Base-by-base conservation (phyloP, 30 jellyfish, hydroid and myxozoan genomes). In the Aurelia sp. region DNA sequence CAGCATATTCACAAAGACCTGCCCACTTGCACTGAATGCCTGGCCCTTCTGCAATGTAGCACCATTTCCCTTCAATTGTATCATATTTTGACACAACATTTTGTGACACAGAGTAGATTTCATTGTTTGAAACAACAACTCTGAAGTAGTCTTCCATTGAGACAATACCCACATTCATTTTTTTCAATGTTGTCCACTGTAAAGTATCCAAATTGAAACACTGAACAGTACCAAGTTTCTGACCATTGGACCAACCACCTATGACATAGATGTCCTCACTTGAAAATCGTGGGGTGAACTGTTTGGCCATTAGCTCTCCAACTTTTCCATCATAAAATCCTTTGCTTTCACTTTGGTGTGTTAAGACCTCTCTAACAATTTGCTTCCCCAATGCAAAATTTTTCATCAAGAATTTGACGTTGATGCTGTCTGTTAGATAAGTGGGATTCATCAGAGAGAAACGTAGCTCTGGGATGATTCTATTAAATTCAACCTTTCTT, bases 201-300 rank as follows among this genome's bases (percentile, higher is more conserved):
- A 94, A 83, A 17, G 99, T 94, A 65, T 94, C 97, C 40, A 94
- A 86, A 84, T 73, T 88, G 73, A 94, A 94, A 71, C 99, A 94
- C 78, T 94, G 97, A n/a, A 94, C 99, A 9, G 97, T 88, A 57
- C 97, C 92, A 62, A 89, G 78, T 83, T 94, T 94, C 61, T 94
- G 99, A 12, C 99, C 99, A 89, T 94, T 86, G 20, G 99, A 94
- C 99, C 99, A 94, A 27, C 99, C 99, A 15, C 99, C 99, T 22
- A 94, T 88, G 22, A 94, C 99, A 63, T 63, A 94, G 18, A 94
- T 94, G 68, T 94, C 99, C 72, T 94, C 97, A 41, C 94, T 81
- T 15, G 96, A 74, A 12, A 94, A 83, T 16, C 99, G 82, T 55
- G 99, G 96, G 27, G 86, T 40, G 82, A 84, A 89, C n/a, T 86